Evolutionary conservation across 2,888 invertebrate genomes (phyloP).

Genomic region (Amiota mariae): DNA sequence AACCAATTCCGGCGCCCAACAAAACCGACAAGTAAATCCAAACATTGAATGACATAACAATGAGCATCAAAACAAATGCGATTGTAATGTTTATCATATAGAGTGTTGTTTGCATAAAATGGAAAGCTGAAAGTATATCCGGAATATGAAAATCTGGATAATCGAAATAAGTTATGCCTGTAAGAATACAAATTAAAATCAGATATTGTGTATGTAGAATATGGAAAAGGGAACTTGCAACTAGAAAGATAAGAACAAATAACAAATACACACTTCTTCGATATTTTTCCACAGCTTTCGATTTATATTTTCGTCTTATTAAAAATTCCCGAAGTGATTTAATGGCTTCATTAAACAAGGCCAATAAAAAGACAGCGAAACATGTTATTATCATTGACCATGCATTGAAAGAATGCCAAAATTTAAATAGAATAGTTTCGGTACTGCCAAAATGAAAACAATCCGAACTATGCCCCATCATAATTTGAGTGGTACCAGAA

Average conservation of each 20-base stretch:
- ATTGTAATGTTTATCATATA: conserved; percentile 4
- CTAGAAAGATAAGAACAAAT: too few relatives aligned
- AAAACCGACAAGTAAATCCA: background rate
- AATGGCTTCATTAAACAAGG: background rate
- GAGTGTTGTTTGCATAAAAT: conserved; percentile 11
- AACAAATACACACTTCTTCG: too few relatives aligned
- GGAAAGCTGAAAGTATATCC: background rate
- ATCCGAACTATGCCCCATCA: background rate
- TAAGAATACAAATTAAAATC: background rate
- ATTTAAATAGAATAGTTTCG: background rate
- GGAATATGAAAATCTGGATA: conserved; percentile 6
- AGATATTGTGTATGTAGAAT: background rate
- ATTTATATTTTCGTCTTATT: background rate
- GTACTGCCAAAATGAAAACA: conserved; percentile 4
- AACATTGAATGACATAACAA: conserved; percentile 14
- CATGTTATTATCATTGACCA: background rate
- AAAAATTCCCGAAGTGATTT: conserved; percentile 11
- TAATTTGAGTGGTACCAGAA: background rate
- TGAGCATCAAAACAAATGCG: conserved; percentile 15
- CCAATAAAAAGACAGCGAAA: background rate
- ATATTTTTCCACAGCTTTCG: too few relatives aligned
- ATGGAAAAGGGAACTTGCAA: background rate
- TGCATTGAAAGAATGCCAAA: background rate
- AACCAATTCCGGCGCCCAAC: conserved; percentile 17
- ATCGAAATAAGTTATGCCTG: background rate